phyloP scores from a whole-genome alignment of 64 coral and sea anemone genomes.

The Hydrozoanthus tunicans region DNA sequence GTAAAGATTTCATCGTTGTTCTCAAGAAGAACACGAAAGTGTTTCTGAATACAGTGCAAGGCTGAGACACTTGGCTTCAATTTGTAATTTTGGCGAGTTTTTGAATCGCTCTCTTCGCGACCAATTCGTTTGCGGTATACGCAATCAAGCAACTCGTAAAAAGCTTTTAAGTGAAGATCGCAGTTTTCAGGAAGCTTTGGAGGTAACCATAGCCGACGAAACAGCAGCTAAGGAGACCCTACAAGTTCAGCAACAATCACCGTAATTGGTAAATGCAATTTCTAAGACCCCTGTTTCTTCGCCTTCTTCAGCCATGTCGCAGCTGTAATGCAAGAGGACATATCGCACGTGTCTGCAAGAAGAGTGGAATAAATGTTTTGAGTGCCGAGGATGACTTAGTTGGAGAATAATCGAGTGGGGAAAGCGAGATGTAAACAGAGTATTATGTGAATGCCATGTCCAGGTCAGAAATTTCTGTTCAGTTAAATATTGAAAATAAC shows the following conservation, averaged over 20 bases:
- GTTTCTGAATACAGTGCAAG: slow-evolving; percentile 16
- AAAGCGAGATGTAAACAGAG: background rate
- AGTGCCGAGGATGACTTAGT: slow-evolving; percentile 25
- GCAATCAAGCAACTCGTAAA: slow-evolving; percentile 48
- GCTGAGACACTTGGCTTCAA: slow-evolving; percentile 56
- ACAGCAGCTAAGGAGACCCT: slow-evolving; percentile 56
- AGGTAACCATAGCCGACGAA: slow-evolving; percentile 58
- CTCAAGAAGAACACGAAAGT: slow-evolving; percentile 56
- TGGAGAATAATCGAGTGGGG: slow-evolving; percentile 31
- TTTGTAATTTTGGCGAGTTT: slow-evolving; percentile 70
- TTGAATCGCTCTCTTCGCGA: background rate
- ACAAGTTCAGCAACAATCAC: slow-evolving; percentile 23
- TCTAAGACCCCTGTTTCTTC: slow-evolving; percentile 6
- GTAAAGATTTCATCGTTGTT: slow-evolving; percentile 70
- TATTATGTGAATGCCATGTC: slow-evolving; percentile 19
- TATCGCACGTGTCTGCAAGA: slow-evolving; percentile 51
- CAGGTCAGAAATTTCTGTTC: slow-evolving; percentile 69
- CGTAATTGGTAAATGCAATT: slow-evolving; percentile 8
- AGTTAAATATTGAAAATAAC: slow-evolving; percentile 54
- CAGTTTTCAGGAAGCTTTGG: slow-evolving; percentile 21
- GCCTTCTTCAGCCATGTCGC: background rate
- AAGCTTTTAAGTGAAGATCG: slow-evolving; percentile 67
- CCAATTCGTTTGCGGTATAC: slow-evolving; percentile 41
- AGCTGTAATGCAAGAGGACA: slow-evolving; percentile 32
- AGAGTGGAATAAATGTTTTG: slow-evolving; percentile 24